These are phyloP conservation scores for Rhizoglyphus robini DNA, from an alignment of 1,140 invertebrate genomes.

Conservation along the genomic window DNA sequence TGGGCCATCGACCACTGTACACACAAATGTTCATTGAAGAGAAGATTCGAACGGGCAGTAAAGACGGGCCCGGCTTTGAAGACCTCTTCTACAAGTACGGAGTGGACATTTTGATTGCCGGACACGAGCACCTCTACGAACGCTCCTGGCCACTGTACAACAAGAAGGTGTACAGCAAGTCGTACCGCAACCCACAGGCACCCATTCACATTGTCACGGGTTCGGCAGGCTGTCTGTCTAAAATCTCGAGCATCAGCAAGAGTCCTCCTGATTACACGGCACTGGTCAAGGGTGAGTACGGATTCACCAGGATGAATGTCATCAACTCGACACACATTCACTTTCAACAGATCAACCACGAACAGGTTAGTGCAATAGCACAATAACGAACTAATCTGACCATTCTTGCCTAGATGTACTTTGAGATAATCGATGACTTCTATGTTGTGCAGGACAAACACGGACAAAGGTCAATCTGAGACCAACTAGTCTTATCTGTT, in stretches of 20 bases:
- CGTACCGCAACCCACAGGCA: conserved; percentile 71
- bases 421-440: conserved; percentile 52
- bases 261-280: conserved; percentile 55
- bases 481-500: too few species aligned
- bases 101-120: conserved; percentile 88
- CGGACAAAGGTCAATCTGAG: too few species aligned
- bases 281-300: conserved; percentile 73
- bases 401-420: too few species aligned
- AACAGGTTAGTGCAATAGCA: neutral
- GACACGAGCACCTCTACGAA: conserved; percentile 92
- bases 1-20: conserved; percentile 92
- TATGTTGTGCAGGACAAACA: conserved; percentile 55
- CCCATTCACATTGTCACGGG: conserved; percentile 69
- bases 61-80: conserved; percentile 47
- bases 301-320: conserved; percentile 69
- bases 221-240: conserved; percentile 12
- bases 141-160: conserved; percentile 84
- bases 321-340: conserved; percentile 72
- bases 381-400: too few species aligned
- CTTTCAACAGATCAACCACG: conserved; percentile 60
- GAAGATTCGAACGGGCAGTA: neutral
- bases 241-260: too few species aligned
- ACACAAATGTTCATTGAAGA: conserved; percentile 39
- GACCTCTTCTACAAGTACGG: conserved; percentile 61
- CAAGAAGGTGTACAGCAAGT: conserved; percentile 52